Conservation (phyloP, 2,888 invertebrate genomes). For the Drosophila phalerata region DNA sequence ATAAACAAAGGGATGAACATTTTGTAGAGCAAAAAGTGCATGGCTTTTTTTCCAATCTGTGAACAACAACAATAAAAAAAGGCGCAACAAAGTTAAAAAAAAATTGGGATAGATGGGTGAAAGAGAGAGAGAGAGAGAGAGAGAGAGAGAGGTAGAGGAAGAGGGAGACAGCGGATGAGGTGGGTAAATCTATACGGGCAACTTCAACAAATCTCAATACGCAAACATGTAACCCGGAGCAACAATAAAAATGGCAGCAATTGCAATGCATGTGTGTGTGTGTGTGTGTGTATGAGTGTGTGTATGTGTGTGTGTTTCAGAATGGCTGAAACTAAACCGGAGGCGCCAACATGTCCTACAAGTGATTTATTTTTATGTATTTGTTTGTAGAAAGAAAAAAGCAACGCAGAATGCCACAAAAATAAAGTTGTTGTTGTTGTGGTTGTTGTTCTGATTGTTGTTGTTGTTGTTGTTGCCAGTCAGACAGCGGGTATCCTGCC, state of each 20-base stretch:
- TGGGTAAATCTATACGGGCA: conserved; percentile 42
- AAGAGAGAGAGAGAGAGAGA: background rate
- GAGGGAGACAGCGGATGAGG: background rate
- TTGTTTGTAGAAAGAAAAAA: conserved; percentile 71
- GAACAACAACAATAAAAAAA: conserved; percentile 40
- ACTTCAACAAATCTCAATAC: conserved; percentile 75
- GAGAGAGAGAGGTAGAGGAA: background rate
- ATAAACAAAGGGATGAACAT: conserved; percentile 17
- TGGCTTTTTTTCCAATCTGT: conserved; percentile 35
- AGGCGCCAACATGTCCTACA: conserved; percentile 84
- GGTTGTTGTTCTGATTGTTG: conserved; percentile 18
- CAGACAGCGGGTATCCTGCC: conserved; percentile 32
- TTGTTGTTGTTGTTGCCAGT: conserved; percentile 42
- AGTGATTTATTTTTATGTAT: conserved; percentile 84
- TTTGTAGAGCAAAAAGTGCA: conserved; percentile 36
- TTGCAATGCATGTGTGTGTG: background rate
- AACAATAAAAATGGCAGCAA: conserved; percentile 49
- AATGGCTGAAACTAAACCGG: conserved; percentile 73
- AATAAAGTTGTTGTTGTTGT: conserved; percentile 49
- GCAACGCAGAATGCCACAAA: conserved; percentile 68
- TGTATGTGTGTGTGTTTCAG: conserved; percentile 40
- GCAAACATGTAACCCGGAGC: conserved; percentile 62
- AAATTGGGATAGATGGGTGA: background rate
- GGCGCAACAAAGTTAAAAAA: conserved; percentile 39
- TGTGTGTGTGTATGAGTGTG: conserved; percentile 13